phyloP scores from a whole-genome alignment of 2,113 vertebrate species.

The Dryoscopus gambensis region DNA sequence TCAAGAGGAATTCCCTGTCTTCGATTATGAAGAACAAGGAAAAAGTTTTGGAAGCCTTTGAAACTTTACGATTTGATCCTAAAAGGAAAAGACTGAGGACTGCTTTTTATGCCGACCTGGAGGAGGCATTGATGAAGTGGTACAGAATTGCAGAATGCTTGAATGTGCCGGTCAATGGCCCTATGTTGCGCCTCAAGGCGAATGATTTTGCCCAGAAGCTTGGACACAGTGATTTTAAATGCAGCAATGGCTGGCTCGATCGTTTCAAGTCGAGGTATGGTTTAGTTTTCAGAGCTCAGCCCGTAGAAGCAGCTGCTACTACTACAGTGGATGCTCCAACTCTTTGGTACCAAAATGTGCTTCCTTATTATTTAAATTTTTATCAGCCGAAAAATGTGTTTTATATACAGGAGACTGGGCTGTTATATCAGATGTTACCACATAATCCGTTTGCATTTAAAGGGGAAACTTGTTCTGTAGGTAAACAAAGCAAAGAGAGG shows the following conservation, averaged over 20 bases:
- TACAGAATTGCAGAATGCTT: conserved; percentile 67
- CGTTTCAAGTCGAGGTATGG: conserved; percentile 76
- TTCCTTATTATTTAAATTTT: conserved; percentile 62
- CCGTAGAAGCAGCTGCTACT: conserved; percentile 15
- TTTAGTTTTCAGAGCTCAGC: conserved; percentile 67
- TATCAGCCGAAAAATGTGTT: conserved; percentile 66
- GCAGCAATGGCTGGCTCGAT: conserved; percentile 77
- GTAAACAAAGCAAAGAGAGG: conserved; percentile 59
- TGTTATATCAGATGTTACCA: conserved; percentile 72
- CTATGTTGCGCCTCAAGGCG: conserved; percentile 70
- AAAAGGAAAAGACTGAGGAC: conserved; percentile 74
- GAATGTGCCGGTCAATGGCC: conserved; percentile 68
- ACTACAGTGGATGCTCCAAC: neutral
- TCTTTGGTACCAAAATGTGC: conserved; percentile 50
- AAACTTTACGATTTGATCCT: conserved; percentile 70
- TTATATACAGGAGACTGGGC: conserved; percentile 63
- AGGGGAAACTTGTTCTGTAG: conserved; percentile 67
- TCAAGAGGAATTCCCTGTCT: conserved; percentile 75
- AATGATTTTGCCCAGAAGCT: conserved; percentile 75
- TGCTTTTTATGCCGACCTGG: conserved; percentile 69
- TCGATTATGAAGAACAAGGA: conserved; percentile 78
- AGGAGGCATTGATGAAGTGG: conserved; percentile 73
- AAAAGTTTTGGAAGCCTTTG: conserved; percentile 74
- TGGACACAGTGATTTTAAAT: conserved; percentile 73
- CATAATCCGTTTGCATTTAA: conserved; percentile 67